Base-by-base conservation (phyloP, 2,797 vertebrate genomes). In the Glyptemys insculpta region DNA sequence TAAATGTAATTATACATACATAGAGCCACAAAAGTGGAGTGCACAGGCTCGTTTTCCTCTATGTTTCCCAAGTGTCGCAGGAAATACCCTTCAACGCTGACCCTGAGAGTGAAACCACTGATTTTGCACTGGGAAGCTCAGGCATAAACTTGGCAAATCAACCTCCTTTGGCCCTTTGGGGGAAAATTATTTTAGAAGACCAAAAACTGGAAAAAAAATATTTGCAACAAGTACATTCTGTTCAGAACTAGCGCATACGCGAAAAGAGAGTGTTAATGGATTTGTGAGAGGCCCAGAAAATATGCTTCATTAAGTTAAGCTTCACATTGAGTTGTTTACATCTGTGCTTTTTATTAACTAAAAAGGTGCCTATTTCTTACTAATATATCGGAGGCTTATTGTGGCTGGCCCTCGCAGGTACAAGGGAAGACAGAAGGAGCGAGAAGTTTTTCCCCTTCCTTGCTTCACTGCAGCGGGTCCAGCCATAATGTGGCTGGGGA, bases 141-240 rank as follows among this genome's bases (percentile, higher is more conserved):
- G 92, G 47, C 37, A 72, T 89, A 96, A 96, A 96, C 84, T 92
- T 87, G n/a, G 79, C 93, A 96, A 91, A 94, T 85, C 79, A 88
- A 96, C 95, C 80, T 93, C 95, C 74, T 81, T 88, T 49, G 19
- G 29, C 81, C 93, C 88, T 96, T 90, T 88, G 82, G 59, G 91
- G 50, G 49, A 89, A 91, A 89, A 92, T 59, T 34, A 85, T 47
- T 91, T 92, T 82, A 92, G 92, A 6, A 91, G 88, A 83, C 83
- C 90, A 97, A 94, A 94, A 86, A 62, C 90, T 47, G 44, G 92
- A 49, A 92, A 91, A 44, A 82, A 59, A 90, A 94, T 90, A 90
- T 79, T 3, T 91, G 78, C 88, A 92, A 53, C 19, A 83, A 87
- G 53, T 25, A 65, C n/a, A 62, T 81, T 68, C 76, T 9, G 15